Base-by-base conservation (phyloP, 1,140 invertebrate genomes). In the Brachionus rotundiformis region DNA sequence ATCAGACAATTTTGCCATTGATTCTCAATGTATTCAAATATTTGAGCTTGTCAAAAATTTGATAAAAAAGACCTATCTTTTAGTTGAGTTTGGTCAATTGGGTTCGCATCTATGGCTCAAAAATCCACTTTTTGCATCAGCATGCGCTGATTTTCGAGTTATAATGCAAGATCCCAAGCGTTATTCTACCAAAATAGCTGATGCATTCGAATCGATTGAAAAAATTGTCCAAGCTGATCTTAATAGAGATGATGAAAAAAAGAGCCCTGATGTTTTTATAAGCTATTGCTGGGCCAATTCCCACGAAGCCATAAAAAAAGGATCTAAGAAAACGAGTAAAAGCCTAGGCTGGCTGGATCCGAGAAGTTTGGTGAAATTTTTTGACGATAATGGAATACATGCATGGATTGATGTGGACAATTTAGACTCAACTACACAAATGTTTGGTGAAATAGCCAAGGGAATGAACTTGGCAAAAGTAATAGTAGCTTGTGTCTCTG, bases 281-380 rank as follows among this genome's bases (percentile, higher is more conserved):
- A 86, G 85, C 82, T 87, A 87, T 73, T 85, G 84, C 47, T 87
- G 86, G 86, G 61, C 76, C 7, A 87, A 87, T 82, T 87, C 86
- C 4, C 77, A 83, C 11, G 81, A 84, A 75, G 87, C 87, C 3
- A 83, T 85, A 5, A 81, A 81, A 25, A 84, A 84, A 59, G 85
- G 85, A 0, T 84, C 84, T 8, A 79, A 82, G 36, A 25, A 25
- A 31, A 79, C 76, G n/a, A 41, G 27, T 19, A 79, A 29, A 41
- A 59, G 44, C 31, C 13, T 79, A 29, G 76, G 76, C 1, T 86
- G 83, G 82, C 85, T 84, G 8, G 87, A 88, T 71, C 87, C 87
- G 3, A 77, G 87, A 10, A 83, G 84, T 5, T 82, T 88, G 47
- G 86, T 86, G 59, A 76, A 84, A 54, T 83, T 83, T 23, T 83